Conservation (phyloP, 1,140 invertebrate genomes). For the Phortica variegata region DNA sequence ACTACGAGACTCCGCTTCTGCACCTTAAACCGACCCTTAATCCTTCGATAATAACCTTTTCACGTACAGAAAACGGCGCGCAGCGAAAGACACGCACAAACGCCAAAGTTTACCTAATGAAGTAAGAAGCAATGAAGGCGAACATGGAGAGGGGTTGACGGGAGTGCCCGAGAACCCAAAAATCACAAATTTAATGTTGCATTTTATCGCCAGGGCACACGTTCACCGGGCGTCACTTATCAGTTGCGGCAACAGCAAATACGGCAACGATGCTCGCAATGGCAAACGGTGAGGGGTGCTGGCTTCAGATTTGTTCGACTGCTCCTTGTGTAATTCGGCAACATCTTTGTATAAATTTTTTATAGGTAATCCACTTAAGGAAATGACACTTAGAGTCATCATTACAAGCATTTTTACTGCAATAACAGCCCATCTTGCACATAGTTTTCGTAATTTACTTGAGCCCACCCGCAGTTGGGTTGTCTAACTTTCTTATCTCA, state of each 20-base stretch:
- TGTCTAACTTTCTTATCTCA: no score
- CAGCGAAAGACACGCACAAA: no score
- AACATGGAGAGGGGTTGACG: not conserved
- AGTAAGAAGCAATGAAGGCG: no score
- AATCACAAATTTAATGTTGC: constrained; percentile 54
- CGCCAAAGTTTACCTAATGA: constrained; percentile 30
- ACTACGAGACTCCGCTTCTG: no score
- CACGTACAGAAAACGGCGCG: constrained; percentile 9
- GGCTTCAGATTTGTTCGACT: constrained; percentile 10
- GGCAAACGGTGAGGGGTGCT: not conserved
- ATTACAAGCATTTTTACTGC: constrained; percentile 56
- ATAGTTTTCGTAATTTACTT: constrained; percentile 57
- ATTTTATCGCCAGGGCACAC: constrained; percentile 45
- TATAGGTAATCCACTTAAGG: constrained; percentile 57
- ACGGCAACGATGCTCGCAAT: constrained; percentile 2
- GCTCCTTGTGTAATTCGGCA: constrained; percentile 42
- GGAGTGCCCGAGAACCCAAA: constrained; percentile 6
- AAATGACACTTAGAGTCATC: constrained; percentile 57
- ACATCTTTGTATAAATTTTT: constrained; percentile 56
- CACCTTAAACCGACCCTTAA: no score
- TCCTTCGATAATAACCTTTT: constrained; percentile 9
- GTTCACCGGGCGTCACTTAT: not conserved
- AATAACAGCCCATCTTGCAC: constrained; percentile 58
- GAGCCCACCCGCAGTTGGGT: constrained; percentile 32
- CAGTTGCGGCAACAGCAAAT: not conserved